Percentiles rank a stretch among this genome's conserved stretches.
Conservation (phyloP, 2,797 vertebrate genomes). For the Sparidentex hasta region DNA sequence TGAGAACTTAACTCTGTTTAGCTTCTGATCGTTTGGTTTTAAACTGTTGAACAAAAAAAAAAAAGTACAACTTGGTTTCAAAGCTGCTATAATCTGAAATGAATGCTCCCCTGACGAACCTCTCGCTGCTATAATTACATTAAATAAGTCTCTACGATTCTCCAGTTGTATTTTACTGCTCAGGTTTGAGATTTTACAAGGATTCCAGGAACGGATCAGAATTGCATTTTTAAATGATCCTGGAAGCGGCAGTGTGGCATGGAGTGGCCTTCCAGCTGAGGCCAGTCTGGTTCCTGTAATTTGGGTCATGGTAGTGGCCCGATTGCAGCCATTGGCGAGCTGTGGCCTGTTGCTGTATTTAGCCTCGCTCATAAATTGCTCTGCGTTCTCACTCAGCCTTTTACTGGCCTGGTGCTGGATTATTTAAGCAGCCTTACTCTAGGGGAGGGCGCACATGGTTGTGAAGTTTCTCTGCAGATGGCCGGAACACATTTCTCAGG, state of each 20-base stretch:
- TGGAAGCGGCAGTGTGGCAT: conserved; percentile 16
- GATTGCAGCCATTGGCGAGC: conserved; percentile 59
- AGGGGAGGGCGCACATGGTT: conserved; percentile 55
- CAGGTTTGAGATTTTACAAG: conserved; percentile 28
- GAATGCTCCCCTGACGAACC: neutral
- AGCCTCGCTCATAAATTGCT: conserved; percentile 80
- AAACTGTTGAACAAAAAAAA: neutral
- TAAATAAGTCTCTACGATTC: neutral
- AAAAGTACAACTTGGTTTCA: neutral
- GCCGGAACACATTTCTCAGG: conserved; percentile 7
- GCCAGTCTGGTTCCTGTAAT: conserved; percentile 55
- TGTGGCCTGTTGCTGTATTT: conserved; percentile 78
- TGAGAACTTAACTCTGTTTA: neutral
- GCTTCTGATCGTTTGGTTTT: conserved; percentile 9
- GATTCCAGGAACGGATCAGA: conserved; percentile 40
- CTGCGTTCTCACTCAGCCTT: conserved; percentile 72
- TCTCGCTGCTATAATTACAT: conserved; percentile 15
- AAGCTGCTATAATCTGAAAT: conserved; percentile 3
- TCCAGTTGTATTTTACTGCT: conserved; percentile 6
- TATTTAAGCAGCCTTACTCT: conserved; percentile 70
- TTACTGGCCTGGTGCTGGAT: conserved; percentile 71
- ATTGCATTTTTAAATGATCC: conserved; percentile 44
- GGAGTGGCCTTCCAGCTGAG: conserved; percentile 26
- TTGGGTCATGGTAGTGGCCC: conserved; percentile 54
- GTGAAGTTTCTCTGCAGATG: conserved; percentile 39